Evolutionary conservation across 2,888 invertebrate genomes (phyloP), one percentile per base, ranked within the genome.

Genomic region (Anorthoa munda): DNA sequence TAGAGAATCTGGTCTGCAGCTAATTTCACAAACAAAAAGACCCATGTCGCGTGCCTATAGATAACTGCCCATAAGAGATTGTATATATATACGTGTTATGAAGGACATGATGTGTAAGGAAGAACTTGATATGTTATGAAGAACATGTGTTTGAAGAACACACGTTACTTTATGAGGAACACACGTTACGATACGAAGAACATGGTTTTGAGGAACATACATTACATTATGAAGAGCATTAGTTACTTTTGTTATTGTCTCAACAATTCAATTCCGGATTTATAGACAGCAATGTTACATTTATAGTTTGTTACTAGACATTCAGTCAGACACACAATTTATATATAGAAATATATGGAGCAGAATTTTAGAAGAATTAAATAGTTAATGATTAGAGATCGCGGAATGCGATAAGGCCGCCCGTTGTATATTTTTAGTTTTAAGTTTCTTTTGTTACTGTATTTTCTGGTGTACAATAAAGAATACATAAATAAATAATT

Each of bases 41-140:
- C 11, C 4, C 39, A 7, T 23, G 23, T 23, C 50, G n/a, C 7
- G 15, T 66, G 66, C 66, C 2, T 55, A 17, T 7, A 39, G 39
- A 39, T 39, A 55, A 55, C 23, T 23, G 55, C 26, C 17, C 1
- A 17, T 2, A 23, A 56, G 26, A 56, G 26, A 56, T 39, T 39
- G 39, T 39, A 39, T 9, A 26, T 5, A 55, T 55, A 21, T 39
- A 23, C 55, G 4, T 11, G 66, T 50, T 66, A 23, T 17, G 39
- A 51, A 67, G 26, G 26, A 51, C 45, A 39, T 55, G 55, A 26
- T 26, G n/a, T 46, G 17, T 60, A 26, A 31, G 18, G 55, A 26
- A 7, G 45, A 65, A 51, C 12, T 39, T 66, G 23, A 23, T n/a
- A 46, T 45, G 45, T 45, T 50, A 39, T 51, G 69, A 64, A 51